These are phyloP conservation scores for Trichosurus vulpecula DNA, from an alignment of 2,797 vertebrate genomes.

Conservation along the genomic window DNA sequence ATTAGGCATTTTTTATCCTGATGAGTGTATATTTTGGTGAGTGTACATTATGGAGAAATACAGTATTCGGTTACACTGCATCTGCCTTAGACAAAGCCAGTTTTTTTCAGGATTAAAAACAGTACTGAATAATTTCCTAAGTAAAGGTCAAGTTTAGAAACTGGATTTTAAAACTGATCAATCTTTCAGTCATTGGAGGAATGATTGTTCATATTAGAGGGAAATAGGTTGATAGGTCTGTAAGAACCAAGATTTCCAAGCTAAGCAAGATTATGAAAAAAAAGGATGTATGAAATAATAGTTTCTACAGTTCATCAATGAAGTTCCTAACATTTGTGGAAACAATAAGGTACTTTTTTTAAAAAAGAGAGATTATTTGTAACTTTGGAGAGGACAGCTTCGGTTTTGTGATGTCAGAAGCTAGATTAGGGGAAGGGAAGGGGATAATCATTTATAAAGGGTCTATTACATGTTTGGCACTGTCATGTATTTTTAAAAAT, in stretches of 20 bases:
- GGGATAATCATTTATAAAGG: too few species aligned
- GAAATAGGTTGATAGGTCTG: constrained; percentile 83
- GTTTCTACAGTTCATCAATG: not conserved
- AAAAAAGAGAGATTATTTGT: too few species aligned
- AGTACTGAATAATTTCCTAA: constrained; percentile 87
- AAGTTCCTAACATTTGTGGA: constrained; percentile 5
- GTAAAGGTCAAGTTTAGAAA: constrained; percentile 90
- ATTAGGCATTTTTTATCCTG: constrained; percentile 88
- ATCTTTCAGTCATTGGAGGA: constrained; percentile 85
- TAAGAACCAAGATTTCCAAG: constrained; percentile 91
- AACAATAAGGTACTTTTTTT: constrained; percentile 74
- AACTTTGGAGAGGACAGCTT: too few species aligned
- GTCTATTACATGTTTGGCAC: too few species aligned
- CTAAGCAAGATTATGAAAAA: constrained; percentile 87
- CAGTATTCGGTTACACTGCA: constrained; percentile 87
- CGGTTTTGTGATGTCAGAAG: too few species aligned
- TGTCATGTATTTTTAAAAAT: too few species aligned
- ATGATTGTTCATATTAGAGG: constrained; percentile 92
- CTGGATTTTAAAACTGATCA: constrained; percentile 89
- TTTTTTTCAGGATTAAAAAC: constrained; percentile 86
- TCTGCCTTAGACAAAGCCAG: constrained; percentile 88
- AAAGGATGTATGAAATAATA: constrained; percentile 80
- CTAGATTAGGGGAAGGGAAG: too few species aligned
- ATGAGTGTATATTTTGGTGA: constrained; percentile 83
- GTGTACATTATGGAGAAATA: constrained; percentile 86